Base-by-base conservation (phyloP, 2,888 invertebrate species). In the Dione vanillae region DNA sequence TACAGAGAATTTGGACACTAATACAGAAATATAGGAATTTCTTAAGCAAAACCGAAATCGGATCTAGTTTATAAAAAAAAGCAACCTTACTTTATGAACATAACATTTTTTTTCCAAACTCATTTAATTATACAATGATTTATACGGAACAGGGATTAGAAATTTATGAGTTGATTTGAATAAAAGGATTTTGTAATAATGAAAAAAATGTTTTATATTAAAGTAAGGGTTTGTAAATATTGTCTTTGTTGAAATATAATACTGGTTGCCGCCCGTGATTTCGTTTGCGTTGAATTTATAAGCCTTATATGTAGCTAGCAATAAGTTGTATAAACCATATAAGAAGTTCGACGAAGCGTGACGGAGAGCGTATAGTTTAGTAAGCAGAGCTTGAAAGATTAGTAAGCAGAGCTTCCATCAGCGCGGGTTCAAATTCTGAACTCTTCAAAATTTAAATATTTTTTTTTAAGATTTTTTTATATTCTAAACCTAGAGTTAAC, bases 121-220 rank as follows among this genome's bases (percentile, higher is more conserved):
- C 69, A 75, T 75, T 74, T 69, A 74, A 72, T 71, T 69, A 43
- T 68, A 65, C 37, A 61, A 71, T 74, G 74, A 76, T 77, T 75
- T 76, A 74, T 75, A 68, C 65, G 20, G 54, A 69, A 67, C 69
- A 35, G 66, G 73, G 65, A 69, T 74, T 70, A 49, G 49, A 74
- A 70, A 75, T 77, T 76, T 74, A 72, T 69, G 73, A 70, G 56
- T 70, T 74, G 65, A 73, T 76, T 76, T 72, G 70, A 75, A 77
- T 76, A 75, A 76, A 74, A 72, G 76, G 71, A 72, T 76, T 73
- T 74, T 70, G 70, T 68, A 71, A 58, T 19, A 54, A 37, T 10
- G 49, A 35, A 51, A 64, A 64, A 40, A 51, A 16, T 14, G 49
- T 12, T 64, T 47, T 16, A 40, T 40, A 37, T 37, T 11, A 45